Base-by-base conservation (phyloP, 1,140 invertebrate genomes). In the Cataglyphis hispanica region DNA sequence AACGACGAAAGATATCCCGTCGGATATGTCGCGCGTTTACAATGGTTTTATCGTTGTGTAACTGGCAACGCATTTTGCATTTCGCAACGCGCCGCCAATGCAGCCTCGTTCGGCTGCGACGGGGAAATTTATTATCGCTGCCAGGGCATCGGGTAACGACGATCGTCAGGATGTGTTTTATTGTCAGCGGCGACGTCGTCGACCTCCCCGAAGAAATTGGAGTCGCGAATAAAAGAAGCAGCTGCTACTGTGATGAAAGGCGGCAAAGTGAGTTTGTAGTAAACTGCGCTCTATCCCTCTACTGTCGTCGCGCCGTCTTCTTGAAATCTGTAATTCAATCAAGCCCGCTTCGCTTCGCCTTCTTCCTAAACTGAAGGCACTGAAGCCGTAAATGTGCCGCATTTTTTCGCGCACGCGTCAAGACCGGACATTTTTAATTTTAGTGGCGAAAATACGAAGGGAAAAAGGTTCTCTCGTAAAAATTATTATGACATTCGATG, bases 291-390 rank as follows among this genome's bases (percentile, higher is more conserved):
- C 43, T 31, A 10, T 31, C 31, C 27, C 31, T 50, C 40, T 13
- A 43, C 40, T 43, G 40, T 37, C 31, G 7, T 70, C 43, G 27
- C 50, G 13, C 69, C 66, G 72, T 69, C 46, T 72, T 60, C 3
- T 53, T 1, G n/a, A 84, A 87, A 89, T 89, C 75, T 87, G 87
- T 85, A 75, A 90, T 90, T 89, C 87, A 90, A 89, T 90, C 77
- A 77, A 56, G 40, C 8, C 25, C 10, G 13, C 46, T 31, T 1
- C 10, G 13, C 46, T 31, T 1, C 16, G n/a, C n/a, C 37, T 46
- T 13, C 31, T 72, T 72, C 19, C 13, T 22, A 13, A 69, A 34
- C 25, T 19, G 27, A 10, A 10, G 2, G 5, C 40, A 34, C 25
- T 19, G 27, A 10, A 10, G 2, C 8, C 40, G 37, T 40, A 67